Percentiles rank a stretch among this genome's conserved stretches.
phyloP scores from a whole-genome alignment of 1,140 invertebrate genomes.

The Drosophila saltans region DNA sequence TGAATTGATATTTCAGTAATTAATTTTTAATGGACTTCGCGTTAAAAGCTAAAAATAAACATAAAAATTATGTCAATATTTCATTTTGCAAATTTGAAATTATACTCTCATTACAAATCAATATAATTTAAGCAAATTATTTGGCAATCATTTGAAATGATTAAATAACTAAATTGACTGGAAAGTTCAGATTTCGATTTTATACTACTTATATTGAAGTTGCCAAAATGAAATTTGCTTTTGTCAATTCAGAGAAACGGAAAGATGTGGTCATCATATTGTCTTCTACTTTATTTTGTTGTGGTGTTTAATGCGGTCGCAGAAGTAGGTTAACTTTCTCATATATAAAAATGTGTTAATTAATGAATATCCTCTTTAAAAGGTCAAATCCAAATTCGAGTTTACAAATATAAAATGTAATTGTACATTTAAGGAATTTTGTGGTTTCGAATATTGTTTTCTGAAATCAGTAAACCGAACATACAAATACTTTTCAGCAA shows the following conservation, averaged over 20 bases:
- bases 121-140: too few species aligned
- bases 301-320: not conserved
- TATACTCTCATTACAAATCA: too few species aligned
- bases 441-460: not conserved
- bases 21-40: too few species aligned
- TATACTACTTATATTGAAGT: not conserved
- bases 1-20: too few species aligned
- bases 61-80: too few species aligned
- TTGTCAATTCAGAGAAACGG: not conserved
- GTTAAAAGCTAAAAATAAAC: too few species aligned
- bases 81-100: too few species aligned
- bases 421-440: not conserved
- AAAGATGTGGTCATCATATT: not conserved
- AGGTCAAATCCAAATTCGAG: not conserved
- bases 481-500: not conserved
- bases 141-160: too few species aligned
- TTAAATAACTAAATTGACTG: not conserved
- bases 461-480: not conserved
- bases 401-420: constrained; percentile 3
- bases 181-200: not conserved
- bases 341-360: too few species aligned
- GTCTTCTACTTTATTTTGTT: not conserved
- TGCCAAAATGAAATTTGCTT: not conserved
- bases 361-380: not conserved
- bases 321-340: too few species aligned